phyloP scores from a whole-genome alignment of 2,113 vertebrate genomes.

The Sigmodon hispidus region DNA sequence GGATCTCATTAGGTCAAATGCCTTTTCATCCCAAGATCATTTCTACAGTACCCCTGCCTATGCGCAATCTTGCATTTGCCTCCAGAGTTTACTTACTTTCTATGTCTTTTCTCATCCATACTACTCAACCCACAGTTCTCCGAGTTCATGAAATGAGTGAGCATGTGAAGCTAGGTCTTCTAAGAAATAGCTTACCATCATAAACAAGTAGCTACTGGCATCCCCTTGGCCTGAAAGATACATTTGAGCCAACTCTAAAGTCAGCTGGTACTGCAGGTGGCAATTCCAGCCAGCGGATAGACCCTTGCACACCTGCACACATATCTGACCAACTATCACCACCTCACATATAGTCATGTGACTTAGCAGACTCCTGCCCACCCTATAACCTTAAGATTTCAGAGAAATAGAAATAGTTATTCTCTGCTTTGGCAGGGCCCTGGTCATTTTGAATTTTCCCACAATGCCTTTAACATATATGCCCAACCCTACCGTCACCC shows the following conservation, averaged over 20 bases:
- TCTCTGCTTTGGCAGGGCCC: neutral
- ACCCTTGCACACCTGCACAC: neutral
- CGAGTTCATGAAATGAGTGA: constrained; percentile 1
- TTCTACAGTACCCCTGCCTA: neutral
- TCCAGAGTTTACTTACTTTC: neutral
- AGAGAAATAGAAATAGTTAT: neutral
- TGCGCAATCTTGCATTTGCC: neutral
- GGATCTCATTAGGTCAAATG: neutral
- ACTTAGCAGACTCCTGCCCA: neutral
- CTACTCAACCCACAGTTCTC: neutral
- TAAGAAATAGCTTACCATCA: neutral
- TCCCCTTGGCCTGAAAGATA: neutral
- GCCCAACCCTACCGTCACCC: neutral
- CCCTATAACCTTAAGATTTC: neutral
- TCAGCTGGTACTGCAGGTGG: neutral
- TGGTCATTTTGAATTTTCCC: neutral
- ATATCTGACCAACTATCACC: neutral
- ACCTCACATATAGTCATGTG: neutral
- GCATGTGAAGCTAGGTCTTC: neutral
- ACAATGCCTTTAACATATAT: neutral
- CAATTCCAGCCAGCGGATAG: neutral
- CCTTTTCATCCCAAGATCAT: neutral
- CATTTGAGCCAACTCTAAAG: neutral
- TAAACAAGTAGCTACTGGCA: neutral
- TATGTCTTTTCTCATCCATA: neutral